phyloP scores from a whole-genome alignment of 2,888 invertebrate genomes.

The Pogonocherus hispidulus region DNA sequence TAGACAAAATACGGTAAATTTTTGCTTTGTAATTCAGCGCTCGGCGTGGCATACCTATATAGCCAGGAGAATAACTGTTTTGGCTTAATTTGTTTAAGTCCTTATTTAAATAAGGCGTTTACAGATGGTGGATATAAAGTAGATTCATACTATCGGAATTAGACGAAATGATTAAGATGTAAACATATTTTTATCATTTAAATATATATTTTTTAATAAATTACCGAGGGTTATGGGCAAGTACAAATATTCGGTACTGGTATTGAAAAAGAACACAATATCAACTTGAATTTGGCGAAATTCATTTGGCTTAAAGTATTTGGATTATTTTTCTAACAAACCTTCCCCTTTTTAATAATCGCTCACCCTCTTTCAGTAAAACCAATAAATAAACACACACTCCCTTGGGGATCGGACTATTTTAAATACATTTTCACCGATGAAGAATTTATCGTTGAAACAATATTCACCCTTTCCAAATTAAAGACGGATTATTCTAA shows the following conservation, averaged over 20 bases:
- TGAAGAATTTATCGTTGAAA: neutral
- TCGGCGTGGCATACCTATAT: no score
- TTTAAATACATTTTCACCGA: conserved; percentile 35
- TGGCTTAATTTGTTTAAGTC: no score
- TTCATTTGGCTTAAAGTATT: conserved; percentile 34
- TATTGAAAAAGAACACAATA: neutral
- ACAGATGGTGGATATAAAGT: no score
- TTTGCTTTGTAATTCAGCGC: no score
- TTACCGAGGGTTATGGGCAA: neutral
- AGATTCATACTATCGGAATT: no score
- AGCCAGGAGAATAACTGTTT: no score
- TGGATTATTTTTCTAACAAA: conserved; percentile 43
- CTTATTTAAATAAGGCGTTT: no score
- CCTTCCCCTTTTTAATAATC: conserved; percentile 45
- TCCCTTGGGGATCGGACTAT: conserved; percentile 44
- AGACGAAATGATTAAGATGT: no score
- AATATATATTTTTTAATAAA: no score
- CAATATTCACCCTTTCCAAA: neutral
- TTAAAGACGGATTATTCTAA: neutral
- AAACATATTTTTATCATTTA: no score
- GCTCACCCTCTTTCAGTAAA: conserved; percentile 46
- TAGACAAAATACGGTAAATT: no score
- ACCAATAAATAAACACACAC: conserved; percentile 49
- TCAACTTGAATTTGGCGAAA: neutral
- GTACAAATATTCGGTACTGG: neutral